Evolutionary conservation across 2,113 vertebrate species (phyloP).

Genomic region (Tiliqua scincoides): DNA sequence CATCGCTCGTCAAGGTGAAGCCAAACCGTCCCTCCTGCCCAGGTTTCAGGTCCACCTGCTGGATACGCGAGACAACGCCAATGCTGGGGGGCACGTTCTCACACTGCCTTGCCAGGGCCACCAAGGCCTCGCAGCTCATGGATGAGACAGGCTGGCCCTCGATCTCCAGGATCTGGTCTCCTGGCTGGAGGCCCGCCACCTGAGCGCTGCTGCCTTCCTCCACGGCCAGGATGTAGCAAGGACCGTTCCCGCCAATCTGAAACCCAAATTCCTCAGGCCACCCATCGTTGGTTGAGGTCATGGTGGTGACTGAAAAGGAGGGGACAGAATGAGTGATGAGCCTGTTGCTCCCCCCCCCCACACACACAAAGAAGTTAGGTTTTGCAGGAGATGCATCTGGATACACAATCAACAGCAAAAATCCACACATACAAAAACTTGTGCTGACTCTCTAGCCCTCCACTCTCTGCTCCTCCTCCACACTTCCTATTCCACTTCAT

Average conservation of each 20-base stretch:
- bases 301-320: conserved; percentile 78
- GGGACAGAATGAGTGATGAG: fast-evolving
- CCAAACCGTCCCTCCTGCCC: conserved; percentile 78
- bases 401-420: too few species aligned
- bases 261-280: conserved; percentile 98
- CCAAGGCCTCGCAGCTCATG: conserved; percentile 78
- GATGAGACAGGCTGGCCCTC: conserved; percentile 89
- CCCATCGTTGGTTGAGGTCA: conserved; percentile 89
- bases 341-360: neutral
- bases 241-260: conserved; percentile 86
- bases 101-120: conserved; percentile 84
- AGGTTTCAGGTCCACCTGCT: conserved; percentile 78
- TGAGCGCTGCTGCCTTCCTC: conserved; percentile 93
- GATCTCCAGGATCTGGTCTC: conserved; percentile 95
- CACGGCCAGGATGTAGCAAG: conserved; percentile 93
- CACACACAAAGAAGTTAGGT: neutral
- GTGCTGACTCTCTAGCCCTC: too few species aligned
- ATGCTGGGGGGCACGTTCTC: conserved; percentile 93
- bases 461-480: too few species aligned
- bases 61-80: conserved; percentile 90
- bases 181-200: conserved; percentile 85
- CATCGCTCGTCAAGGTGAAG: conserved; percentile 80
- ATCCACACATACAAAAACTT: too few species aligned
- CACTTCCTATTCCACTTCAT: too few species aligned
- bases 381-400: neutral